Conservation (phyloP, 2,797 vertebrate genomes). For the Pseudomugil gertrudae region DNA sequence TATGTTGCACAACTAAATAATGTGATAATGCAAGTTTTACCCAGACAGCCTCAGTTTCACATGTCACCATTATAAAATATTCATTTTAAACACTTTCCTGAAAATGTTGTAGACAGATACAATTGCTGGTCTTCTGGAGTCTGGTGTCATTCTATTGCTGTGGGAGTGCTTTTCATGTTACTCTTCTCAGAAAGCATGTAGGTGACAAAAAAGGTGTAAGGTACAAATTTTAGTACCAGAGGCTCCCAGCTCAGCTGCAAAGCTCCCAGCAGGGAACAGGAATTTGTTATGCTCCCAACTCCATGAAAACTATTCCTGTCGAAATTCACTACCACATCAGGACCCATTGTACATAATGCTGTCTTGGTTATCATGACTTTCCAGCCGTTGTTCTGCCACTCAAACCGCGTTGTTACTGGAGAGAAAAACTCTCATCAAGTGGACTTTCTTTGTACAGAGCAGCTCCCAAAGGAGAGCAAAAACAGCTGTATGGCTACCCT, state of each 20-base stretch:
- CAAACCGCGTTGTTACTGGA: conserved; percentile 19
- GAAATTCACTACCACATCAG: conserved; percentile 14
- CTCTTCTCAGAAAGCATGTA: conserved; percentile 4
- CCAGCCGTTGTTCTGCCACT: conserved; percentile 39
- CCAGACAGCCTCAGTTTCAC: background rate
- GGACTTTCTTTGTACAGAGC: conserved; percentile 15
- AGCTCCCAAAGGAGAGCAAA: conserved; percentile 19
- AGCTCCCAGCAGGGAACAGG: conserved; percentile 34
- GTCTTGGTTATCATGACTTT: conserved; percentile 33
- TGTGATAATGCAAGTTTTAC: background rate
- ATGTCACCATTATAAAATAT: conserved; percentile 2
- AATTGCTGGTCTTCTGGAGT: background rate
- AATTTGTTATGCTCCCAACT: conserved; percentile 36
- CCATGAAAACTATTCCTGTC: conserved; percentile 31
- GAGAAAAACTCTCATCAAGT: conserved; percentile 18
- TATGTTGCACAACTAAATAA: background rate
- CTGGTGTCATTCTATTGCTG: background rate
- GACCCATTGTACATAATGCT: conserved; percentile 15
- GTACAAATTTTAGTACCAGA: conserved; percentile 19
- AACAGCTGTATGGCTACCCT: conserved; percentile 13
- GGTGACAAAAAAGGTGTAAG: conserved; percentile 2
- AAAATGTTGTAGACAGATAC: background rate
- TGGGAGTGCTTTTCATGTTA: background rate
- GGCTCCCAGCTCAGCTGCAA: conserved; percentile 15
- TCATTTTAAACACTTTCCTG: conserved; percentile 2